Evolutionary conservation across 2,888 invertebrate genomes (phyloP), one percentile per base, ranked within the genome.

Genomic region (Phalera bucephala): DNA sequence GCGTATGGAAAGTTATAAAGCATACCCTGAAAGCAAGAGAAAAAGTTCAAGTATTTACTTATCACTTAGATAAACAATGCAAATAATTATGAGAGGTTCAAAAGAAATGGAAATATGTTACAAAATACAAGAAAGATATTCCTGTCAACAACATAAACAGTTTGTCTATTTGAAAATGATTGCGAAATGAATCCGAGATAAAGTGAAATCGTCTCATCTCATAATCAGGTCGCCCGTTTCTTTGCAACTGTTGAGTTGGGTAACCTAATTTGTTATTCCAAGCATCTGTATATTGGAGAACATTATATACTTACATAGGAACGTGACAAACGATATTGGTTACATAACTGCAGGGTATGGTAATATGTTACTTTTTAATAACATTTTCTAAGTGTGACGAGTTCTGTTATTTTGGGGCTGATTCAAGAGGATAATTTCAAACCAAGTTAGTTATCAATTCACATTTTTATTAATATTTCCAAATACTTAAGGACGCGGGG

Each of bases 211-310:
- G 58, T 57, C 65, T 57, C 67, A 68, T 78, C 69, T 64, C 47
- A 51, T 56, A 80, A 75, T 75, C 71, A 65, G 76, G 76, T 74
- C 76, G 61, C 51, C 57, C 35, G 66, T 65, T 70, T 70, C 64
- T 72, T 73, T 70, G 67, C 67, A 69, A 64, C 58, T 57, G 57
- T 60, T 38, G 50, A 45, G 60, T 75, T 73, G 62, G 57, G 72
- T 60, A 77, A 78, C 54, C 53, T 67, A 57, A 62, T 76, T 73
- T 75, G 69, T 72, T 72, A 75, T 77, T 76, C 71, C 54, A 65
- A 70, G 47, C 60, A 67, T 62, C 55, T 65, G 54, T 55, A 62
- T 64, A 60, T 40, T 62, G 47, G 60, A 62, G 56, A 58, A 53
- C 49, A 57, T 52, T 50, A 61, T 63, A 49, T 47, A 50, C 42